A percentile compares a stretch with the other conserved stretches of the same genome.
phyloP scores from a whole-genome alignment of 2,113 vertebrate species.

The Mormyrus lacerda region DNA sequence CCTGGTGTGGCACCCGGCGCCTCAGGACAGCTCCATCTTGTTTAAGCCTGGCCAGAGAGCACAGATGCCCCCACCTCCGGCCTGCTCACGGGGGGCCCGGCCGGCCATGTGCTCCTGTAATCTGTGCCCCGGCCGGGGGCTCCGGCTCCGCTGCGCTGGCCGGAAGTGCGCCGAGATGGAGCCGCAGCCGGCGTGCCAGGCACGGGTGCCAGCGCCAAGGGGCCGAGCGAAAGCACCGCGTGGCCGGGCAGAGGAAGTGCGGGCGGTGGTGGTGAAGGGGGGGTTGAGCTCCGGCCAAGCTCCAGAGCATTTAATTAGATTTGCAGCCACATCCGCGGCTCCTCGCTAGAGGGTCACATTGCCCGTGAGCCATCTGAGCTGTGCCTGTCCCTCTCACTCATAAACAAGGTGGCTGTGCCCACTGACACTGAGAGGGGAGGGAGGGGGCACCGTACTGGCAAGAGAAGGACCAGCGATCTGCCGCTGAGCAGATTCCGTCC shows the following conservation, averaged over 20 bases:
- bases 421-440: background rate
- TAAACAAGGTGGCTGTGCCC: background rate
- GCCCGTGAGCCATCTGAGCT: background rate
- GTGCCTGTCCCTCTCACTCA: background rate
- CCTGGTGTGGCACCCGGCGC: background rate
- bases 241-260: background rate
- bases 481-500: background rate
- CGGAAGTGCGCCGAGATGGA: background rate
- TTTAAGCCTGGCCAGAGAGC: background rate
- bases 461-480: background rate
- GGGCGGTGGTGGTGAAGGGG: background rate
- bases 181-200: background rate
- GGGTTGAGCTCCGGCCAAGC: too few species aligned
- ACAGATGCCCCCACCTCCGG: constrained; percentile 20
- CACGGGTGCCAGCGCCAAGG: background rate
- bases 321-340: background rate
- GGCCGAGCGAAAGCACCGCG: background rate
- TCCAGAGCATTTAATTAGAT: background rate
- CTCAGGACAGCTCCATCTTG: background rate
- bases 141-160: background rate
- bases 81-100: background rate
- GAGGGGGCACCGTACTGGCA: background rate
- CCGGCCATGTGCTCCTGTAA: constrained; percentile 17
- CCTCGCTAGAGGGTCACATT: background rate
- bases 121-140: constrained; percentile 1